These are phyloP conservation scores for Callitettix versicolor DNA, from an alignment of 1,140 invertebrate genomes.

Conservation along the genomic window DNA sequence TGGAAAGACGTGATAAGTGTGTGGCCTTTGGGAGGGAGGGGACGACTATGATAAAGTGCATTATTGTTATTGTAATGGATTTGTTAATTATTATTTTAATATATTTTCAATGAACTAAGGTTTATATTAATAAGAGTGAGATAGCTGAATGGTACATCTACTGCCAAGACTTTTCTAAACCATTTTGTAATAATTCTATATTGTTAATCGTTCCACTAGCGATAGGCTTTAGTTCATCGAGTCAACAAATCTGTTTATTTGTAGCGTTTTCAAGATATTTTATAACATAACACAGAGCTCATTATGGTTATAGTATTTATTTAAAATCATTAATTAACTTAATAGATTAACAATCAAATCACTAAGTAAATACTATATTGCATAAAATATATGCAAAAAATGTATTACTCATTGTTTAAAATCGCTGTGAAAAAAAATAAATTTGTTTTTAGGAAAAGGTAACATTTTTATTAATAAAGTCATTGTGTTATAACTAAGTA, in stretches of 20 bases:
- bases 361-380: no score
- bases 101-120: background rate
- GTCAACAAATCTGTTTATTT: background rate
- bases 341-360: background rate
- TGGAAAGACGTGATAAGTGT: slow-evolving; percentile 2
- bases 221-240: no score
- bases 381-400: no score
- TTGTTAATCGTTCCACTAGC: no score
- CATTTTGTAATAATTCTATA: background rate
- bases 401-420: no score
- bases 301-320: background rate
- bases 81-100: slow-evolving; percentile 6
- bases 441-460: no score
- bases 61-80: slow-evolving; percentile 12
- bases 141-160: background rate
- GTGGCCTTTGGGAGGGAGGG: background rate
- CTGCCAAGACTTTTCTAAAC: slow-evolving; percentile 1
- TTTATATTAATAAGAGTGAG: slow-evolving; percentile 9
- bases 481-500: no score
- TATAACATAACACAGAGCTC: background rate
- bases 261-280: background rate
- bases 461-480: no score
- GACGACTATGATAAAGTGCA: slow-evolving; percentile 15
- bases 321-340: background rate
- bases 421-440: no score